Evolutionary conservation across 1,140 invertebrate species (phyloP).

Genomic region (Chlorops oryzae): DNA sequence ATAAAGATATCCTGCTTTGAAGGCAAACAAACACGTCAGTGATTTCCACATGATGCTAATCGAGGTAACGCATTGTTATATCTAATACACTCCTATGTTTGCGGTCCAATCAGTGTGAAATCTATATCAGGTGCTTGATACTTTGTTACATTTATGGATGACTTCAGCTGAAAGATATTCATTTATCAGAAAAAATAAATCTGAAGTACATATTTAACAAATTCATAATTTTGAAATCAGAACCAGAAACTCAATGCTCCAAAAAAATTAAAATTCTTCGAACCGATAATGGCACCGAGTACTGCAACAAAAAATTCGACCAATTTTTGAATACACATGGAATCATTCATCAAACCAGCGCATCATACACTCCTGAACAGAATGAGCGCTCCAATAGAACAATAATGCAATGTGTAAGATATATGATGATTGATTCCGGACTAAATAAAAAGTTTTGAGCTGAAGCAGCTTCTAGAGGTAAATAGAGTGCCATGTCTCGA

Average conservation of each 20-base stretch:
- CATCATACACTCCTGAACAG: conserved; percentile 2
- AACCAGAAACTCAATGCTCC: conserved; percentile 6
- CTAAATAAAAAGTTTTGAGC: too few species aligned
- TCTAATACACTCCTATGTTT: too few species aligned
- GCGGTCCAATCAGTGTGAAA: neutral
- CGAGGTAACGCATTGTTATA: too few species aligned
- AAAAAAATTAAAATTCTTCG: conserved; percentile 4
- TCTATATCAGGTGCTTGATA: neutral
- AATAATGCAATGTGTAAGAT: too few species aligned
- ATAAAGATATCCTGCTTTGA: neutral
- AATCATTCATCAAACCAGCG: conserved; percentile 1
- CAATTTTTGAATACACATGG: neutral
- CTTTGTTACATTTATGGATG: conserved; percentile 47
- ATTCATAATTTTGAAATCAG: conserved; percentile 35
- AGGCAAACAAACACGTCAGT: too few species aligned
- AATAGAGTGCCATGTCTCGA: too few species aligned
- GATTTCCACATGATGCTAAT: too few species aligned
- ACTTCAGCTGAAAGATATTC: conserved; percentile 41
- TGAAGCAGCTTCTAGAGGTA: too few species aligned
- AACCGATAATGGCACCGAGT: conserved; percentile 5
- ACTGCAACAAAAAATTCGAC: neutral
- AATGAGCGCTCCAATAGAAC: too few species aligned
- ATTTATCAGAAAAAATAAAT: conserved; percentile 24
- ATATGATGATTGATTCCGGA: too few species aligned
- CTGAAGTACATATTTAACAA: conserved; percentile 2